Conservation (phyloP, 2,888 invertebrate genomes). For the Lymantria dispar region DNA sequence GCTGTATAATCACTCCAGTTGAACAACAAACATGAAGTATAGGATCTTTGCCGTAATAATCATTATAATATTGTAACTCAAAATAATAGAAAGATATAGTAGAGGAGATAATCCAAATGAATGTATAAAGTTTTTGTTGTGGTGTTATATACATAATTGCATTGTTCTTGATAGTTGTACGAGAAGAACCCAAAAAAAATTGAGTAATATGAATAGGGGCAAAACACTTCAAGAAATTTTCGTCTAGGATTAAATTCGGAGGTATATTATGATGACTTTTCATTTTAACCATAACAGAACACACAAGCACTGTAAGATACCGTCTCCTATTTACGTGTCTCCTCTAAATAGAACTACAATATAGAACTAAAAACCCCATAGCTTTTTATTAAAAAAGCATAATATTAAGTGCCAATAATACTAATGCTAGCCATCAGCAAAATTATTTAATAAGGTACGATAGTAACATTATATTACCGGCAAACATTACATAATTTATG, state of each 20-base stretch:
- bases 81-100: conserved; percentile 23
- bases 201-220: conserved; percentile 28
- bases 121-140: conserved; percentile 34
- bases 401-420: too few relatives aligned
- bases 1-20: conserved; percentile 19
- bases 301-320: too few relatives aligned
- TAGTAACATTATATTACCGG: too few relatives aligned
- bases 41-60: conserved; percentile 14
- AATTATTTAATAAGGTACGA: too few relatives aligned
- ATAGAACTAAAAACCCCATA: too few relatives aligned
- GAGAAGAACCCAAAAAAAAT: conserved; percentile 29
- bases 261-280: too few relatives aligned
- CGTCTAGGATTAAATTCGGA: neutral
- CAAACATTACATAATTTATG: too few relatives aligned
- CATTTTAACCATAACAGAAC: too few relatives aligned
- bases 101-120: conserved; percentile 26
- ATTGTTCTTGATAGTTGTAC: conserved; percentile 31
- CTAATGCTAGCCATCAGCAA: too few relatives aligned
- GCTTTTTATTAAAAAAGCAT: too few relatives aligned
- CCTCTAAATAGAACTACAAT: too few relatives aligned
- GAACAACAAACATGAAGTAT: conserved; percentile 15
- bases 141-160: conserved; percentile 14
- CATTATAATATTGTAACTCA: conserved; percentile 20
- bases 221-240: conserved; percentile 36
- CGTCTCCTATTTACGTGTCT: too few relatives aligned